These are phyloP conservation scores for Leptopilina drosophilae DNA, from an alignment of 2,888 invertebrate genomes.

Conservation along the genomic window DNA sequence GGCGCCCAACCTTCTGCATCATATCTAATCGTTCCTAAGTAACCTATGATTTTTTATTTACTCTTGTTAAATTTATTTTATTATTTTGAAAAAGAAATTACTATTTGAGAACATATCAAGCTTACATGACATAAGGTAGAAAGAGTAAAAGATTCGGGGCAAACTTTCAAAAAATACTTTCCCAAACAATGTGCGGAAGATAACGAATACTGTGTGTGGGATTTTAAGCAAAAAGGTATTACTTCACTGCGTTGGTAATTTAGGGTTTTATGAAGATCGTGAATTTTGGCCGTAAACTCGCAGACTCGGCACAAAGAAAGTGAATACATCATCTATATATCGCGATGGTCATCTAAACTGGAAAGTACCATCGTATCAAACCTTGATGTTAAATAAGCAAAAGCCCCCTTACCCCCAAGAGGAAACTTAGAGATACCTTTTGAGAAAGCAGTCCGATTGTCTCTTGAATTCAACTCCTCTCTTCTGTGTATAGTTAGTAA, in stretches of 20 bases:
- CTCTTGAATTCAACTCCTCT: conserved; percentile 53
- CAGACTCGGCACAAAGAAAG: conserved; percentile 37
- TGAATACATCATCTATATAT: conserved; percentile 50
- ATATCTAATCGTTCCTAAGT: too few relatives aligned
- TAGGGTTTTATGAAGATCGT: conserved; percentile 36
- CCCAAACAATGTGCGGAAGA: conserved; percentile 7
- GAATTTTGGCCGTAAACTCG: conserved; percentile 31
- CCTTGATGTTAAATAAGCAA: conserved; percentile 43
- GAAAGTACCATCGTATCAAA: conserved; percentile 42
- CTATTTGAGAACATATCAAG: too few relatives aligned
- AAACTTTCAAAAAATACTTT: background rate
- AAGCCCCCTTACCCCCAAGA: conserved; percentile 47
- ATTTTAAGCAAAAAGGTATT: conserved; percentile 31
- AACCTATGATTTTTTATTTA: too few relatives aligned
- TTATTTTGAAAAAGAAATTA: too few relatives aligned
- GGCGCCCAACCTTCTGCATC: too few relatives aligned
- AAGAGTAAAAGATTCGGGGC: too few relatives aligned
- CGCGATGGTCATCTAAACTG: conserved; percentile 56
- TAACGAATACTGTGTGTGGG: conserved; percentile 12
- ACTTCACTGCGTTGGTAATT: conserved; percentile 18
- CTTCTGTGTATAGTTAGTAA: conserved; percentile 65
- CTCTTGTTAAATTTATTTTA: too few relatives aligned
- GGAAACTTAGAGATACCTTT: conserved; percentile 55
- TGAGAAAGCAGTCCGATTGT: conserved; percentile 65
- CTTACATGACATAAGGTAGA: too few relatives aligned